phyloP scores from a whole-genome alignment of 2,888 invertebrate genomes.

The Ethmia dodecea region DNA sequence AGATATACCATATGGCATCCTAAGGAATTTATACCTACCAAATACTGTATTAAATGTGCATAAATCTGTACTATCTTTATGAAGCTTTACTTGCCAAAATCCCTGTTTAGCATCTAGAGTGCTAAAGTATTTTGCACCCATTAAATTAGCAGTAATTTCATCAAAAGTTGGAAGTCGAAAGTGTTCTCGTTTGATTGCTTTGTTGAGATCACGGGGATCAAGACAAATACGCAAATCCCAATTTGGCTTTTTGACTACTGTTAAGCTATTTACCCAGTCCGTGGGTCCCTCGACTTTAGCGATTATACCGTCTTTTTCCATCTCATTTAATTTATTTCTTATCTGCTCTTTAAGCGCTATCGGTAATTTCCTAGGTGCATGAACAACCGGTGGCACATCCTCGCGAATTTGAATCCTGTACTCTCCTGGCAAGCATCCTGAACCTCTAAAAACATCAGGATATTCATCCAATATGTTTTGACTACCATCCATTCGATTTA shows the following conservation, averaged over 20 bases:
- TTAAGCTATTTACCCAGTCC: slow-evolving; percentile 28
- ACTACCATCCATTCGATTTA: neutral
- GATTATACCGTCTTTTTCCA: slow-evolving; percentile 19
- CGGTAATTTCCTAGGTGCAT: slow-evolving; percentile 21
- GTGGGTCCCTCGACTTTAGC: slow-evolving; percentile 22
- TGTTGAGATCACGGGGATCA: slow-evolving; percentile 24
- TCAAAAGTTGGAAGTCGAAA: slow-evolving; percentile 19
- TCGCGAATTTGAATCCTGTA: slow-evolving; percentile 16
- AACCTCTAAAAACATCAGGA: slow-evolving; percentile 13
- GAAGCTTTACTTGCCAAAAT: slow-evolving; percentile 19
- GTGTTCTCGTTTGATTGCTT: slow-evolving; percentile 20
- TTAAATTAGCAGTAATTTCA: slow-evolving; percentile 14
- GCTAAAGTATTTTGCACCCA: slow-evolving; percentile 19
- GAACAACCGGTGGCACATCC: slow-evolving; percentile 16
- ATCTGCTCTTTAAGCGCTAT: slow-evolving; percentile 18
- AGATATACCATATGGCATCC: slow-evolving; percentile 22
- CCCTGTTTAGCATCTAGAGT: slow-evolving; percentile 18
- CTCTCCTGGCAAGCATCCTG: slow-evolving; percentile 13
- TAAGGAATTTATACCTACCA: slow-evolving; percentile 22
- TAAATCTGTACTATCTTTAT: slow-evolving; percentile 14
- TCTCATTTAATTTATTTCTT: slow-evolving; percentile 18
- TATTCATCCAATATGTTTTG: slow-evolving; percentile 8
- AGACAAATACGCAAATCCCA: slow-evolving; percentile 24
- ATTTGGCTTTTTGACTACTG: slow-evolving; percentile 22
- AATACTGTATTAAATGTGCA: slow-evolving; percentile 23